phyloP scores from a whole-genome alignment of 2,797 vertebrate genomes.

The Tiaroga cobitis region DNA sequence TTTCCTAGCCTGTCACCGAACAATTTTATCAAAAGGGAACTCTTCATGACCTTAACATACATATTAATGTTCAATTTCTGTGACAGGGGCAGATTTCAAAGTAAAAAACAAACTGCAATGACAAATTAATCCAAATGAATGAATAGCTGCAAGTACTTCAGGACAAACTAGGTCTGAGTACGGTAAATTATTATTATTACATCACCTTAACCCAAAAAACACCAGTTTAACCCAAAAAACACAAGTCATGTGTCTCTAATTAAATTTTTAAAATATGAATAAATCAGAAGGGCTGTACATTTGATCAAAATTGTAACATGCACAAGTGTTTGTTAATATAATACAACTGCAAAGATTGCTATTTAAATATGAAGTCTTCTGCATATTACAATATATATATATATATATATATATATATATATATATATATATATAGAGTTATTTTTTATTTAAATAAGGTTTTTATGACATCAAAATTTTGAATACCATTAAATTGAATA shows the following conservation, averaged over 20 bases:
- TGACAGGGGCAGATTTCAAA: background rate
- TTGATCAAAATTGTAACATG: background rate
- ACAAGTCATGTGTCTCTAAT: background rate
- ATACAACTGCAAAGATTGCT: background rate
- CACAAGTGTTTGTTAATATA: background rate
- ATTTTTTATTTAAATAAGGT: too few species aligned
- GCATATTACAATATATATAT: too few species aligned
- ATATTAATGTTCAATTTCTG: constrained; percentile 16
- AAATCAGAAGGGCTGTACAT: background rate
- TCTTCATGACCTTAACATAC: background rate
- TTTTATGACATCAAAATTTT: too few species aligned
- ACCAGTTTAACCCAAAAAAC: background rate
- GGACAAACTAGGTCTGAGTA: background rate
- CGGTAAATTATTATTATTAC: background rate
- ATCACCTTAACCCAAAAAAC: background rate
- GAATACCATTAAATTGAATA: too few species aligned
- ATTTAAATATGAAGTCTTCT: background rate
- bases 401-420: too few species aligned
- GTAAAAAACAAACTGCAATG: background rate
- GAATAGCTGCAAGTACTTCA: background rate
- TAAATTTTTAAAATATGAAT: background rate
- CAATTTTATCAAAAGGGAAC: background rate
- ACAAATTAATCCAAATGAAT: background rate
- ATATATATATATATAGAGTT: too few species aligned
- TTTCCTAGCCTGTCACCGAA: background rate